Evolutionary conservation across 2,797 vertebrate species (phyloP).

Genomic region (Smutsia gigantea): DNA sequence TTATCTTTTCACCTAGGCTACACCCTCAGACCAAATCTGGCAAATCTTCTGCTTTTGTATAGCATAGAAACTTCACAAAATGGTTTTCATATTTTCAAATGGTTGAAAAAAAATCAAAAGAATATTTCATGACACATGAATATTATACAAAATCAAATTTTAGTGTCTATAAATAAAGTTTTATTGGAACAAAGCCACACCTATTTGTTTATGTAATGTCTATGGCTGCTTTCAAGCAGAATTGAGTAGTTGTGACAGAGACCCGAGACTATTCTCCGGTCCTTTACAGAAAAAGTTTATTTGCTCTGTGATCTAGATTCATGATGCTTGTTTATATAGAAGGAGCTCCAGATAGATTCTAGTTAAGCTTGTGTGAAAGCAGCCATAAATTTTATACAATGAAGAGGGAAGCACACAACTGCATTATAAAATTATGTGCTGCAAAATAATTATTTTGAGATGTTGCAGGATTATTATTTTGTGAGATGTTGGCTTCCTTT

Average conservation of each 20-base stretch:
- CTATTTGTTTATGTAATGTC: not conserved
- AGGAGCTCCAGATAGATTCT: not conserved
- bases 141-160: conserved; percentile 6
- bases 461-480: conserved; percentile 51
- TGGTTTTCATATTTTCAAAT: not conserved
- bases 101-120: not conserved
- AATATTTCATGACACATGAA: not conserved
- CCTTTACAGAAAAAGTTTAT: not conserved
- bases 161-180: not conserved
- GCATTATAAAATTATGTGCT: not conserved
- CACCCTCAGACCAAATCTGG: not conserved
- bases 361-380: conserved; percentile 18
- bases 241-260: not conserved
- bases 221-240: not conserved
- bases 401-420: not conserved
- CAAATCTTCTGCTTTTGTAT: not conserved
- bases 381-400: not conserved
- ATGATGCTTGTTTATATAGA: not conserved
- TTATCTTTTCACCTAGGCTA: not conserved
- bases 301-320: conserved; percentile 18
- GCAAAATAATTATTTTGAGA: conserved; percentile 36
- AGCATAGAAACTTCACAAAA: not conserved
- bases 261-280: not conserved
- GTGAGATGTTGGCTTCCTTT: conserved; percentile 26
- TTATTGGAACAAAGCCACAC: not conserved